Percentiles rank a stretch among this genome's conserved stretches.
phyloP scores from a whole-genome alignment of 2,113 vertebrate species.

The Acrocephalus arundinaceus region DNA sequence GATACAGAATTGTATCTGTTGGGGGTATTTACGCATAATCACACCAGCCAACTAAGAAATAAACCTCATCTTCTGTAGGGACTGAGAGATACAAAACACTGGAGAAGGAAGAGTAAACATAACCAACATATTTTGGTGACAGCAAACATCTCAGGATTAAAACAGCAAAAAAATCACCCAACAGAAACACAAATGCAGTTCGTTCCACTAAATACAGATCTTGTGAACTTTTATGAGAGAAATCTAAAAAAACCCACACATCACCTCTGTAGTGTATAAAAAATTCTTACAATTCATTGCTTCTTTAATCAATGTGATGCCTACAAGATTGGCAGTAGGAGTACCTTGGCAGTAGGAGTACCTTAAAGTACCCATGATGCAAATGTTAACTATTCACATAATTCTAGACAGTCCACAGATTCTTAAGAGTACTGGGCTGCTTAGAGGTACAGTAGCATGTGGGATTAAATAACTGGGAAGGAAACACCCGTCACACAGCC shows the following conservation, averaged over 20 bases:
- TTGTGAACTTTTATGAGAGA: not conserved
- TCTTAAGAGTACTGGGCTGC: not conserved
- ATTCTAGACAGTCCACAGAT: not conserved
- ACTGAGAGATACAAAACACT: not conserved
- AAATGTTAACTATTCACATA: not conserved
- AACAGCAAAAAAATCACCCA: not conserved
- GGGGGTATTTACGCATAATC: not conserved
- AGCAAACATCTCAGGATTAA: not conserved
- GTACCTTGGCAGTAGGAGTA: not conserved
- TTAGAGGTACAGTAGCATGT: not conserved
- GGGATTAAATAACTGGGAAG: not conserved
- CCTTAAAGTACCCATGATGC: not conserved
- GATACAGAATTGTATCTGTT: not conserved
- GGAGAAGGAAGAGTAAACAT: not conserved
- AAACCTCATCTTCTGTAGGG: not conserved
- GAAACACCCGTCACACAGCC: fast-evolving
- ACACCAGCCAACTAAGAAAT: not conserved
- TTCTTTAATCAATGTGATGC: not conserved
- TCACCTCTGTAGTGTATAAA: fast-evolving
- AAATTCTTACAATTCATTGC: not conserved
- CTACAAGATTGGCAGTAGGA: not conserved
- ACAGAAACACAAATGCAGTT: not conserved
- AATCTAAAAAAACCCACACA: not conserved
- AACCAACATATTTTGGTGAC: not conserved
- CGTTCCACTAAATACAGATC: not conserved